A percentile compares a stretch with the other conserved stretches of the same genome.
Evolutionary conservation across 2,888 invertebrate genomes (phyloP).

Genomic region (Platerodrilus igneus): DNA sequence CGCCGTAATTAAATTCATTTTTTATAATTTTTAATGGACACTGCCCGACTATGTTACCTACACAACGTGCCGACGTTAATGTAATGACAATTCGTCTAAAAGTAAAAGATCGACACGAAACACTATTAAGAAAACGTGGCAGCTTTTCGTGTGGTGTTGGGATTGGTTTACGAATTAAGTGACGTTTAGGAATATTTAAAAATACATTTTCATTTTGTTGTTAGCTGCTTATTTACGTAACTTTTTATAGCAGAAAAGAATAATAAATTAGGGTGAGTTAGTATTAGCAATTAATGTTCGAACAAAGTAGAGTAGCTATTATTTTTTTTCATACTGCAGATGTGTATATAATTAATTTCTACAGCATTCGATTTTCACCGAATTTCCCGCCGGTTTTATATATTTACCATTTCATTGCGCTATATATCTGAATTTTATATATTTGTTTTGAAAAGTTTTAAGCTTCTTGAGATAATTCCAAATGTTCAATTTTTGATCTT

Average conservation of each 20-base stretch:
- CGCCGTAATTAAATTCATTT: slow-evolving; percentile 35
- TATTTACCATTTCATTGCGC: no score
- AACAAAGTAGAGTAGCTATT: no score
- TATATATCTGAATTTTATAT: no score
- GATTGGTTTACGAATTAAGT: slow-evolving; percentile 52
- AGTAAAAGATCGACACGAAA: slow-evolving; percentile 33
- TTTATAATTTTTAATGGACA: slow-evolving; percentile 17
- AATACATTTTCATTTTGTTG: slow-evolving; percentile 10
- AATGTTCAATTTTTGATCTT: no score
- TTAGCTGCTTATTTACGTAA: not conserved
- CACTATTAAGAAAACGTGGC: slow-evolving; percentile 54
- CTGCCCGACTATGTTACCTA: slow-evolving; percentile 23
- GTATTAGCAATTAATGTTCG: not conserved
- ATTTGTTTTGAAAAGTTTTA: no score
- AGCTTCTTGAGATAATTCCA: no score
- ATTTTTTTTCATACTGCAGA: slow-evolving; percentile 2
- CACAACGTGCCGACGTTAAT: slow-evolving; percentile 9
- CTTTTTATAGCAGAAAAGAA: no score
- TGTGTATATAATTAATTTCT: not conserved
- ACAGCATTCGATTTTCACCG: not conserved
- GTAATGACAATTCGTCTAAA: slow-evolving; percentile 16
- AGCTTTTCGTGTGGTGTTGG: slow-evolving; percentile 62
- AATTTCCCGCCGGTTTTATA: not conserved
- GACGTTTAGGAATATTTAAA: slow-evolving; percentile 13
- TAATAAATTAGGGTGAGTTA: not conserved